phyloP scores from a whole-genome alignment of 2,888 invertebrate species.

The Andrena praecox region DNA sequence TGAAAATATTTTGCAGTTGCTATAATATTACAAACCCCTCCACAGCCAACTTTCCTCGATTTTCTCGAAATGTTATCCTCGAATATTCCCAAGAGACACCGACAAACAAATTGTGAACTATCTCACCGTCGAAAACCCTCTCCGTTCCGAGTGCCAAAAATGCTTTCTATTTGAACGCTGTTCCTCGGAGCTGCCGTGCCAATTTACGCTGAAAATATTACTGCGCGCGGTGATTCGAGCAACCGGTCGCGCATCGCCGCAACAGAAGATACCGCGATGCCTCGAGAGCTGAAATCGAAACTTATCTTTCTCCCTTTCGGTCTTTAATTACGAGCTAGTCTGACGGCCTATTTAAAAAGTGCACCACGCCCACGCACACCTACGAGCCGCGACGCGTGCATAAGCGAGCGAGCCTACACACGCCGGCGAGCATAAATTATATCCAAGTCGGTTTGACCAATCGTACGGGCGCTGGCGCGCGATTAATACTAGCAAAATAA shows the following conservation, averaged over 20 bases:
- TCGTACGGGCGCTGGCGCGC: constrained; percentile 18
- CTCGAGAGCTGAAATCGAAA: constrained; percentile 57
- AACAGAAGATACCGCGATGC: constrained; percentile 18
- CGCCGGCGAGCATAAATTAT: constrained; percentile 62
- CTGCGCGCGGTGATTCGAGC: constrained; percentile 1
- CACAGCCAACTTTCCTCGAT: too few species aligned
- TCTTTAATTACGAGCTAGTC: constrained; percentile 61
- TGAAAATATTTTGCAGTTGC: too few species aligned
- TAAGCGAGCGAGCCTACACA: constrained; percentile 55
- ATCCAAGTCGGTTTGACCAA: constrained; percentile 40
- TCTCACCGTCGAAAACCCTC: too few species aligned
- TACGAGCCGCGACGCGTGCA: constrained; percentile 55
- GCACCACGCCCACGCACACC: constrained; percentile 67
- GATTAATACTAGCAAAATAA: constrained; percentile 56
- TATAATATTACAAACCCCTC: too few species aligned
- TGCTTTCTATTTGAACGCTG: too few species aligned
- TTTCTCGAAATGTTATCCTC: too few species aligned
- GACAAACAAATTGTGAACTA: too few species aligned
- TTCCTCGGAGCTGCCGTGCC: background rate
- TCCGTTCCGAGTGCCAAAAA: too few species aligned
- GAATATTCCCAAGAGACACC: too few species aligned
- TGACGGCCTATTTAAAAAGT: constrained; percentile 59
- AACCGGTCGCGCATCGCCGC: constrained; percentile 9
- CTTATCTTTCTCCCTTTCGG: constrained; percentile 46
- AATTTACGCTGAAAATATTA: background rate